Percentiles rank a stretch among this genome's conserved stretches.
Evolutionary conservation across 2,888 invertebrate species (phyloP).

Genomic region (Clivina fossor): DNA sequence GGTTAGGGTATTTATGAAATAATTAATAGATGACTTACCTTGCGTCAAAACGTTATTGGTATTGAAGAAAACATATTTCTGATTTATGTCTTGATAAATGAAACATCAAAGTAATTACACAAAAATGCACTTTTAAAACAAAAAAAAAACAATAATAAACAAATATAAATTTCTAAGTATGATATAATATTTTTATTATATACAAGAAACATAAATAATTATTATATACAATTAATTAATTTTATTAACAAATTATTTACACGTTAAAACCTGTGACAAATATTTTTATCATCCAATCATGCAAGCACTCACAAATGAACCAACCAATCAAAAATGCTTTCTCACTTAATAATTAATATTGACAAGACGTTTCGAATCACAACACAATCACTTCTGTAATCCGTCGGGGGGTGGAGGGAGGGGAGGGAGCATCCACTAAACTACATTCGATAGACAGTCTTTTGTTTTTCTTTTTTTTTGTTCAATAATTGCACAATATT

Average conservation of each 20-base stretch:
- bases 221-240: slow-evolving; percentile 27
- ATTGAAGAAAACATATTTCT: too few species aligned
- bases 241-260: slow-evolving; percentile 22
- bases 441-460: too few species aligned
- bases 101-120: background rate
- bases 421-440: too few species aligned
- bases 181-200: slow-evolving; percentile 6
- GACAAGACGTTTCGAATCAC: too few species aligned
- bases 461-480: background rate
- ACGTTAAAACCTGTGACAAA: slow-evolving; percentile 4
- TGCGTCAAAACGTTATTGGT: too few species aligned
- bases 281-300: background rate
- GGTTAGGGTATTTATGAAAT: too few species aligned
- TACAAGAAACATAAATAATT: slow-evolving; percentile 25
- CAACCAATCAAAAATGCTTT: background rate
- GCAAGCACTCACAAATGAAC: background rate
- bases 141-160: background rate
- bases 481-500: slow-evolving; percentile 11
- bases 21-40: too few species aligned
- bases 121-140: background rate
- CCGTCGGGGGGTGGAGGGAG: too few species aligned
- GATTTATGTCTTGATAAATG: too few species aligned
- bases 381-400: too few species aligned
- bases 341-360: background rate
- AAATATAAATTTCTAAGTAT: background rate